These are phyloP conservation scores for Vireo griseus DNA, from an alignment of 2,797 vertebrate genomes.

Conservation along the genomic window DNA sequence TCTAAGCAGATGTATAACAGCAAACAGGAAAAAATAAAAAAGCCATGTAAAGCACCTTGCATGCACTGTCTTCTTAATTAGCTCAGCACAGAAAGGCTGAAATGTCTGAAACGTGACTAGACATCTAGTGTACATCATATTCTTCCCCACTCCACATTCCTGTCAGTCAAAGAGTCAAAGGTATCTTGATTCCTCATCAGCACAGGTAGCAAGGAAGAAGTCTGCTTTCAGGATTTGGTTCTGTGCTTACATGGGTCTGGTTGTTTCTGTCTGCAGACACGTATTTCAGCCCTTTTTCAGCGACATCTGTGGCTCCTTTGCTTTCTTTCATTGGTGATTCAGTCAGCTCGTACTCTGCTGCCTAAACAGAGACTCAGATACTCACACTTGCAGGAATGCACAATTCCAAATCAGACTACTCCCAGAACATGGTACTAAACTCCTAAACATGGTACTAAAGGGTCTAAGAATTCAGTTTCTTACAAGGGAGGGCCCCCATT, in stretches of 20 bases:
- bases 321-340: background rate
- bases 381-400: background rate
- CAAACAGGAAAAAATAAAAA: background rate
- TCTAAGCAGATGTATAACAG: background rate
- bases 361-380: background rate
- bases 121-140: accelerated
- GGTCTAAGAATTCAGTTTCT: background rate
- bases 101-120: background rate
- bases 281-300: background rate
- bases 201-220: background rate
- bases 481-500: accelerated
- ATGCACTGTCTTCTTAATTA: background rate
- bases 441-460: background rate
- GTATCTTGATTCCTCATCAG: background rate
- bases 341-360: background rate
- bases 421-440: background rate
- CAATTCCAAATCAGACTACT: background rate
- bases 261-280: background rate
- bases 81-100: background rate
- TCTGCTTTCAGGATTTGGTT: background rate
- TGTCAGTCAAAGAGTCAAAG: background rate
- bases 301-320: background rate
- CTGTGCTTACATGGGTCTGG: background rate
- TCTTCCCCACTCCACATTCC: background rate
- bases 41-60: background rate